Conservation (phyloP, 2,888 invertebrate genomes). For the Acrobeloides nanus region DNA sequence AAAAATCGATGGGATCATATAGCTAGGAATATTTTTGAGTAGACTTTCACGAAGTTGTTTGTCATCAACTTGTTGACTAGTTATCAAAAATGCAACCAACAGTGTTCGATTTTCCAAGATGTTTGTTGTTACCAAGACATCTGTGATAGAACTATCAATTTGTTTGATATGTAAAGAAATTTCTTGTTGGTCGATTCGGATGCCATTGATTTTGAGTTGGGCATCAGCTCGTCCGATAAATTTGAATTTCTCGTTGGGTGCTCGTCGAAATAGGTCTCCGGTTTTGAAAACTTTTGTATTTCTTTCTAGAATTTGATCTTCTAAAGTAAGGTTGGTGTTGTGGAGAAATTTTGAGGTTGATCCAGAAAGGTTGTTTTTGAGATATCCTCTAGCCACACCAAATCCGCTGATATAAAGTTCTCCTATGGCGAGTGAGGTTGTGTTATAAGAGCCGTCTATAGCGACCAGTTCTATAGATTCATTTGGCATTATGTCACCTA, state of each 20-base stretch:
- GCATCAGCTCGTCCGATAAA: conserved; percentile 35
- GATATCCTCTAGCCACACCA: conserved; percentile 23
- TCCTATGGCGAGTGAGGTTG: no score
- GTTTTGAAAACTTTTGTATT: conserved; percentile 15
- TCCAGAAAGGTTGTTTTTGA: conserved; percentile 1
- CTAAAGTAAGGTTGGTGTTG: no score
- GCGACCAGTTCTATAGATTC: no score
- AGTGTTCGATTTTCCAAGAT: neutral
- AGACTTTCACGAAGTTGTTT: conserved; percentile 18
- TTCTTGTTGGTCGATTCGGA: conserved; percentile 12
- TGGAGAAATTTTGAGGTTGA: conserved; percentile 1
- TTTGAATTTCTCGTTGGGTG: conserved; percentile 3
- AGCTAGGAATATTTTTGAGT: conserved; percentile 3
- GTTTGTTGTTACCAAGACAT: no score
- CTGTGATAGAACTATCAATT: no score
- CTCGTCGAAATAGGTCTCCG: conserved; percentile 18
- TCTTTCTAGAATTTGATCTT: no score
- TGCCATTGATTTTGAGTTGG: conserved; percentile 29
- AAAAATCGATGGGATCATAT: conserved; percentile 23
- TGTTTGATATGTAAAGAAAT: no score
- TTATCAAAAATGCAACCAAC: no score
- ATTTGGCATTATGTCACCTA: no score
- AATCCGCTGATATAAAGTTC: conserved; percentile 15
- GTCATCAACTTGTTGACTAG: conserved; percentile 12
- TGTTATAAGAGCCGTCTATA: no score